Evolutionary conservation across 2,113 vertebrate species (phyloP).

Genomic region (Nipponia nippon): DNA sequence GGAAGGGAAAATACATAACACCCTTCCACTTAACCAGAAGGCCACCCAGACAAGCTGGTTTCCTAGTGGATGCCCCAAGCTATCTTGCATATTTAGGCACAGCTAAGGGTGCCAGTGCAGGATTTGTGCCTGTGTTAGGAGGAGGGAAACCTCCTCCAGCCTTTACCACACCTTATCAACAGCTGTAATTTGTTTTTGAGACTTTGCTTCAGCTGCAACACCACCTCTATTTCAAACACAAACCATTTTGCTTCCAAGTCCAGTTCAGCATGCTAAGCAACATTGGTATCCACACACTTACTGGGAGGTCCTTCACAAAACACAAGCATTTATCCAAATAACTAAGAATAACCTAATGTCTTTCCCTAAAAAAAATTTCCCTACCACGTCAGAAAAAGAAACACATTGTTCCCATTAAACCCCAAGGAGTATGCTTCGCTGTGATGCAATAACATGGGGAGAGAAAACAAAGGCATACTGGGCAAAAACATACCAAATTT

Average conservation of each 20-base stretch:
- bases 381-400: background rate
- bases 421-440: background rate
- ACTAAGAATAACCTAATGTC: background rate
- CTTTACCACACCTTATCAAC: background rate
- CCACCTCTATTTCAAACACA: background rate
- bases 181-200: background rate
- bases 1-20: background rate
- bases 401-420: slow-evolving; percentile 16
- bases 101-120: background rate
- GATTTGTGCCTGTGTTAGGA: background rate
- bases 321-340: background rate
- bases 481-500: background rate
- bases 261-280: background rate
- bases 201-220: background rate
- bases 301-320: background rate
- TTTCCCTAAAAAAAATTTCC: background rate
- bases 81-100: background rate
- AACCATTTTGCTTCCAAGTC: background rate
- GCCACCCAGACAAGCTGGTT: background rate
- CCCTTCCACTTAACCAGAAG: background rate
- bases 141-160: background rate
- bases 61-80: background rate
- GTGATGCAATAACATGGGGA: background rate
- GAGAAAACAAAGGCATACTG: background rate
- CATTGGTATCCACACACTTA: background rate